Evolutionary conservation across 2,888 invertebrate species (phyloP).

Genomic region (Cheilosia soror): DNA sequence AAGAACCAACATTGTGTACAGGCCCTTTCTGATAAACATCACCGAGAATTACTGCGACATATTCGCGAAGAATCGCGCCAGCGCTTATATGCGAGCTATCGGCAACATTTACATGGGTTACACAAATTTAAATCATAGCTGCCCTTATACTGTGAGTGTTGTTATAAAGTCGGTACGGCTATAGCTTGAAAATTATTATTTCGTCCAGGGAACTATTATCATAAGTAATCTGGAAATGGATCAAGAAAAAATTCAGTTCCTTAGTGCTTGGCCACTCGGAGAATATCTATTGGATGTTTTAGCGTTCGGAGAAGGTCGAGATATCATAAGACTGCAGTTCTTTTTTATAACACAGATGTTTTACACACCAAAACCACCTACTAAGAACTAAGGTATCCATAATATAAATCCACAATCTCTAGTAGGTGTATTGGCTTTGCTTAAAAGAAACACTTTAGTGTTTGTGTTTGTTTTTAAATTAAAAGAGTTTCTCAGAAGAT

Average conservation of each 20-base stretch:
- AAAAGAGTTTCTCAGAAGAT: too few relatives aligned
- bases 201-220: background rate
- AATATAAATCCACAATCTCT: too few relatives aligned
- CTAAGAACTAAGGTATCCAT: too few relatives aligned
- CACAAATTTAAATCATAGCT: conserved; percentile 42
- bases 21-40: conserved; percentile 23
- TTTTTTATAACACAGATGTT: background rate
- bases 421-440: too few relatives aligned
- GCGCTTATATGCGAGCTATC: background rate
- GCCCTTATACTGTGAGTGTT: conserved; percentile 32
- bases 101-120: background rate
- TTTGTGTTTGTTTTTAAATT: too few relatives aligned
- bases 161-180: too few relatives aligned
- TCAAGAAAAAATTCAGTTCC: background rate
- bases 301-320: background rate
- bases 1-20: background rate
- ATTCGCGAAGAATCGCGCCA: conserved; percentile 22
- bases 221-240: background rate
- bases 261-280: background rate
- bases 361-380: too few relatives aligned
- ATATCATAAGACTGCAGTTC: background rate
- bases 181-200: too few relatives aligned
- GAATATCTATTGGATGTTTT: background rate
- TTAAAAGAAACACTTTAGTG: too few relatives aligned
- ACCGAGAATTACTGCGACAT: conserved; percentile 30